Base-by-base conservation (phyloP, 2,797 vertebrate genomes). In the Ctenochaetus hawaiiensis region DNA sequence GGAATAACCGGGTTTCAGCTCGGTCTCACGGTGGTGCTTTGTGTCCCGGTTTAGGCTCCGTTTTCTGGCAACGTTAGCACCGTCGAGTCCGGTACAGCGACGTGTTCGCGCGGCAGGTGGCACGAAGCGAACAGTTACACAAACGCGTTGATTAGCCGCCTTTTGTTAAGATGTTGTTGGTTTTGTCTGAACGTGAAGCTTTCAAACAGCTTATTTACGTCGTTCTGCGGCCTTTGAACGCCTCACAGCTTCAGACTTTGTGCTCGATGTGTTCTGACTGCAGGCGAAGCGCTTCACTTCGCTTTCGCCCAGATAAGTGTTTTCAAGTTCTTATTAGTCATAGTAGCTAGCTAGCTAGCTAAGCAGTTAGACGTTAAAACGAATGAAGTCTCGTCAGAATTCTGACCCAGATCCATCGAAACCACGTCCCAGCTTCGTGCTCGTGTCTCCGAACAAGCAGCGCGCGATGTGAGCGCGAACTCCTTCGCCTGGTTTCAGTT, bases 311-410 rank as follows among this genome's bases (percentile, higher is more conserved):
- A 3, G 8, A 30, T 5, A 67, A 45, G 23, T 26, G 34, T 26
- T 12, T 22, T 17, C 23, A 61, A 51, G 45, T 69, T 53, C 65
- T 17, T 4, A 22, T 72, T n/a, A n/a, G n/a, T n/a, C n/a, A n/a
- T 26, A 52, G 14, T 44, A 39, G 44, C 48, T 8, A 17, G 43
- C 7, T 20, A 11, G 11, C 11, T 20, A 30, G 10, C 22, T 4
- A 8, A 17, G 58, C 1, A n/a, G 6, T 4, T 13, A 4, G 9
- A 4, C n/a, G 14, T 14, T 8, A 26, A 9, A 0, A 17, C 22
- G 2, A 16, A 11, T 5, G 41, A 1, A 0, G 17, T 4, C 8
- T 13, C 0, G 1, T 39, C 16, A 34, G 16, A 17, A 4, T 17
- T 11, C 1, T 37, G 18, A 11, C 26, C 10, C 8, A 4, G 16